phyloP scores from a whole-genome alignment of 2,113 vertebrate species.

The Grantiella picta region DNA sequence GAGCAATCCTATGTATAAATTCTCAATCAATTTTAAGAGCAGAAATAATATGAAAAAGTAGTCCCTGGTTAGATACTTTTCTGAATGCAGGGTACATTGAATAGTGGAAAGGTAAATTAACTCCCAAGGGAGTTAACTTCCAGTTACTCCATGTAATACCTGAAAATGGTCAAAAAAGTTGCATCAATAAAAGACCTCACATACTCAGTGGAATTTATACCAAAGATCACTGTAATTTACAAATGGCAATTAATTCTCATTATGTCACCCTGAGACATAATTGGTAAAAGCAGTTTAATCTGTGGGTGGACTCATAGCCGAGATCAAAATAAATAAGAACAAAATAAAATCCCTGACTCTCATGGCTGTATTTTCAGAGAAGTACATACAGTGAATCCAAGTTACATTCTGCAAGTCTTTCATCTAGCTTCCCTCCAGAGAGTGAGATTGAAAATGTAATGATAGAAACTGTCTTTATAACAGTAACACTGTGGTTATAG shows the following conservation, averaged over 20 bases:
- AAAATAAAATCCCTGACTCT: neutral
- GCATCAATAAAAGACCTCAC: neutral
- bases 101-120: neutral
- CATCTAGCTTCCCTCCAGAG: constrained; percentile 45
- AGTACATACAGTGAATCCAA: neutral
- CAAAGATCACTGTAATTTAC: neutral
- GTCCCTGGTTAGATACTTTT: neutral
- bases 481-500: neutral
- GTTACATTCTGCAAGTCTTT: constrained; percentile 27
- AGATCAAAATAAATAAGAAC: neutral
- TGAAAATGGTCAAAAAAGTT: neutral
- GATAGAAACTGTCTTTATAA: constrained; percentile 27
- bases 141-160: neutral
- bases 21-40: neutral
- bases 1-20: neutral
- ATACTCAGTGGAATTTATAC: neutral
- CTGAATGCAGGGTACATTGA: neutral
- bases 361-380: neutral
- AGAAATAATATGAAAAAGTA: neutral
- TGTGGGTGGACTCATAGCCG: neutral
- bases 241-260: neutral
- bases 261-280: neutral
- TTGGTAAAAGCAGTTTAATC: neutral
- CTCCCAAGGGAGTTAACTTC: neutral
- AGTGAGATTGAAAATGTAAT: constrained; percentile 43